Evolutionary conservation across 2,797 vertebrate species (phyloP).

Genomic region (Acrossocheilus wenchowensis): DNA sequence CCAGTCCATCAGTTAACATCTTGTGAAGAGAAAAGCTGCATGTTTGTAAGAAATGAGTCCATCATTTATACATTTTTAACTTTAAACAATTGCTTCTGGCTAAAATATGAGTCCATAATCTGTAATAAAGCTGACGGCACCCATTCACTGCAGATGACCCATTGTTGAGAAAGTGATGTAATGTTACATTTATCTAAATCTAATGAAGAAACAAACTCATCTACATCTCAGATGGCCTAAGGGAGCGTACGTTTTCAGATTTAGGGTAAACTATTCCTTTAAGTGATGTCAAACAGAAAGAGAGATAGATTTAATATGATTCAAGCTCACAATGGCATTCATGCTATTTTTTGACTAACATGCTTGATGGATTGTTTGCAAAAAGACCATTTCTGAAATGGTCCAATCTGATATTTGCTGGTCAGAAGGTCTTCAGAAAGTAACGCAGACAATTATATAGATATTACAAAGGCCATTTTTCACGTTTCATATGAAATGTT

Average conservation of each 20-base stretch:
- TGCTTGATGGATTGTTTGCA: background rate
- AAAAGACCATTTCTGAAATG: background rate
- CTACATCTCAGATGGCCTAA: background rate
- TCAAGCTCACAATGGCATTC: background rate
- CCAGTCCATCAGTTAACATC: background rate
- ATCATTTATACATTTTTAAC: background rate
- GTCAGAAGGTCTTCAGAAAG: background rate
- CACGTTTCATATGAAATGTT: background rate
- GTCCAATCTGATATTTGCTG: background rate
- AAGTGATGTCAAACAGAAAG: background rate
- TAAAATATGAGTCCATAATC: background rate
- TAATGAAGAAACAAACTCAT: background rate
- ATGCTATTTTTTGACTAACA: too few relatives aligned
- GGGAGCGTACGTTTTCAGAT: too few relatives aligned
- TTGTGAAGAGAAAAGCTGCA: background rate
- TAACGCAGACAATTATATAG: background rate
- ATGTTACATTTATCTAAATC: background rate
- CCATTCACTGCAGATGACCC: background rate
- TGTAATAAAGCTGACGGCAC: background rate
- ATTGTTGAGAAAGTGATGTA: background rate
- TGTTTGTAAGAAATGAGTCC: background rate
- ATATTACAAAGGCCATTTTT: conserved; percentile 11
- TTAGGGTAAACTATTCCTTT: too few relatives aligned
- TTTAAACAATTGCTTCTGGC: too few relatives aligned
- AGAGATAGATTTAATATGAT: background rate